A percentile compares a stretch with the other conserved stretches of the same genome.
Conservation (phyloP, 2,797 vertebrate genomes). For the Onychomys torridus region DNA sequence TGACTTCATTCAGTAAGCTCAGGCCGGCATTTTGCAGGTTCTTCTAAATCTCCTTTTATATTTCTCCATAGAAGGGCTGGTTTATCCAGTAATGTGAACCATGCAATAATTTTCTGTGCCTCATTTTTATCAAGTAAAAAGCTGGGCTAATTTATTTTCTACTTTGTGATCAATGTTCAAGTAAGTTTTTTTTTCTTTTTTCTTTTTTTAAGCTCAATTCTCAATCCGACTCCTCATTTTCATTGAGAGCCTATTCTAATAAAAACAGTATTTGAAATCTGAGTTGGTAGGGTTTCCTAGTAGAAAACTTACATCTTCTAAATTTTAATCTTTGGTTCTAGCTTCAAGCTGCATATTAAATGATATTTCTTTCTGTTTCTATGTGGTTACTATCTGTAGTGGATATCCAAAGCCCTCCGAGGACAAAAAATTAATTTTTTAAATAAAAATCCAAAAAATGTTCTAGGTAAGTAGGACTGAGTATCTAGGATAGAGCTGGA, state of each 20-base stretch:
- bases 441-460: not conserved
- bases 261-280: constrained; percentile 9
- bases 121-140: constrained; percentile 54
- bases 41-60: constrained; percentile 38
- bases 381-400: not conserved
- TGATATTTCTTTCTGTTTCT: not conserved
- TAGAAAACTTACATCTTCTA: not conserved
- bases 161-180: constrained; percentile 48
- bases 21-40: constrained; percentile 21
- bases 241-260: not conserved
- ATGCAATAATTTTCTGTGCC: constrained; percentile 39
- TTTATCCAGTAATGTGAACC: constrained; percentile 57
- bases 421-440: not conserved
- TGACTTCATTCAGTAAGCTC: constrained; percentile 27
- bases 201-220: not conserved
- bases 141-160: constrained; percentile 53
- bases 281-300: not conserved
- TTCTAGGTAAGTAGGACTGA: not conserved
- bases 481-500: not conserved
- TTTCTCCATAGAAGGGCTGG: not conserved
- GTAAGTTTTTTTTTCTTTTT: not conserved
- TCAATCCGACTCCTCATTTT: not conserved
- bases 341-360: not conserved
- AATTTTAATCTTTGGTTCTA: not conserved
- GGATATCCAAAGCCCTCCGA: not conserved